phyloP scores from a whole-genome alignment of 92 coral and sea anemone genomes.

The Epizoanthus ramosus region DNA sequence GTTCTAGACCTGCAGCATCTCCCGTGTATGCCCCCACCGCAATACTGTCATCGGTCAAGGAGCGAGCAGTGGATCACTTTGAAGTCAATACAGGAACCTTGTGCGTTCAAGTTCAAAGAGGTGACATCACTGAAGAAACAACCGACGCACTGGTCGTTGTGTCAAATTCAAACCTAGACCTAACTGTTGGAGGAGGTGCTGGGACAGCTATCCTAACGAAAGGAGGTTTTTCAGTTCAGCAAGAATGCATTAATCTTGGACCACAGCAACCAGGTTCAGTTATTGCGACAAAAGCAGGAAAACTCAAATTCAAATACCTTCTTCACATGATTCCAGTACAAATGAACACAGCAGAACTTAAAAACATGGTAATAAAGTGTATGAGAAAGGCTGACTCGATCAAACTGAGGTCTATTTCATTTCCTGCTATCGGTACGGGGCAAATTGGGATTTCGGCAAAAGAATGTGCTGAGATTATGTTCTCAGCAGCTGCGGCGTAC shows the following conservation, averaged over 20 bases:
- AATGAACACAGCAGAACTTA: constrained; percentile 11
- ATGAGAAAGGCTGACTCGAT: constrained; percentile 14
- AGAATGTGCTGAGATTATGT: constrained; percentile 35
- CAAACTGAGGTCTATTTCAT: constrained; percentile 40
- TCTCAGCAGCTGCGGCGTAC: constrained; percentile 19
- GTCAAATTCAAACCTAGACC: constrained; percentile 53
- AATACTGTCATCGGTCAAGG: constrained; percentile 5
- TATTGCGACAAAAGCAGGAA: constrained; percentile 63
- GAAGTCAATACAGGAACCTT: constrained; percentile 47
- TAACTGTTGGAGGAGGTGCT: constrained; percentile 49
- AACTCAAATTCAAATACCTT: constrained; percentile 30
- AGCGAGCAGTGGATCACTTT: constrained; percentile 35
- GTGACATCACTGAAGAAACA: constrained; percentile 57
- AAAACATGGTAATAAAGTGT: constrained; percentile 30
- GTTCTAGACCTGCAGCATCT: neutral
- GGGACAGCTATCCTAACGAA: constrained; percentile 58
- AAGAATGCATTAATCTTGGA: constrained; percentile 36
- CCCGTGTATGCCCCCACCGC: neutral
- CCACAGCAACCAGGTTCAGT: constrained; percentile 29
- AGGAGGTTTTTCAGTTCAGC: constrained; percentile 62
- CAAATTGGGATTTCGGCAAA: constrained; percentile 20
- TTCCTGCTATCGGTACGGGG: constrained; percentile 65
- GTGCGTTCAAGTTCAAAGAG: constrained; percentile 56
- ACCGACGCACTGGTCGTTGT: constrained; percentile 62
- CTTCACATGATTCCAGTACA: constrained; percentile 45